Evolutionary conservation across 2,797 vertebrate genomes (phyloP), one percentile per base, ranked within the genome.

Genomic region (Nyctibius grandis): DNA sequence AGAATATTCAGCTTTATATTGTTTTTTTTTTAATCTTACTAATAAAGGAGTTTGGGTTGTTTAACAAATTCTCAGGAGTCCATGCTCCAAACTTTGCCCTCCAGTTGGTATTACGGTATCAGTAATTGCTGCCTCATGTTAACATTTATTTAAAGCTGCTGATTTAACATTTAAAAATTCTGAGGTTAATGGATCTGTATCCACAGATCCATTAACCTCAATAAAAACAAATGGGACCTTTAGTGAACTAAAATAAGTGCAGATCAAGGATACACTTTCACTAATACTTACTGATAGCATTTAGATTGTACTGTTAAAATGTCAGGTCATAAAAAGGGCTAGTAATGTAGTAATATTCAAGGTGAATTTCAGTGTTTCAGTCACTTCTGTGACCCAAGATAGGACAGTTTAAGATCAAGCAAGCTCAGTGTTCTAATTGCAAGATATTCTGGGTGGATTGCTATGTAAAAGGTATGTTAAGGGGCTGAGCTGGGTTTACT

Each of bases 111-210:
- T 98, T 98, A 98, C 79, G 53, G 93, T 98, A 98, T 96, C 96
- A 88, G 95, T 98, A 98, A 98, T 98, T 98, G 97, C 97, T 97
- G 97, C 98, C 95, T 98, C 98, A 96, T 89, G 89, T 98, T 98
- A 98, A 98, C 98, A 97, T 98, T 98, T 98, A 98, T 98, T 98
- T 98, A 98, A 98, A 98, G 98, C 97, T 98, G 97, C 98, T 98
- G 98, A 98, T 98, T 98, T 98, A 98, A 98, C 97, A 98, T 98
- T 98, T 98, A 98, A 98, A 98, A 98, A 97, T 98, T 97, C 97
- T 96, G 97, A 95, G 98, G 98, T 98, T 98, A 98, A 98, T 98
- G 98, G 97, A 97, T 98, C 96, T 97, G 98, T 97, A 61, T 68
- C 53, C 54, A 97, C 96, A 96, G 96, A 98, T 98, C 97, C 98